These are phyloP conservation scores for Lagopus muta DNA, from an alignment of 2,113 vertebrate genomes.

Conservation along the genomic window DNA sequence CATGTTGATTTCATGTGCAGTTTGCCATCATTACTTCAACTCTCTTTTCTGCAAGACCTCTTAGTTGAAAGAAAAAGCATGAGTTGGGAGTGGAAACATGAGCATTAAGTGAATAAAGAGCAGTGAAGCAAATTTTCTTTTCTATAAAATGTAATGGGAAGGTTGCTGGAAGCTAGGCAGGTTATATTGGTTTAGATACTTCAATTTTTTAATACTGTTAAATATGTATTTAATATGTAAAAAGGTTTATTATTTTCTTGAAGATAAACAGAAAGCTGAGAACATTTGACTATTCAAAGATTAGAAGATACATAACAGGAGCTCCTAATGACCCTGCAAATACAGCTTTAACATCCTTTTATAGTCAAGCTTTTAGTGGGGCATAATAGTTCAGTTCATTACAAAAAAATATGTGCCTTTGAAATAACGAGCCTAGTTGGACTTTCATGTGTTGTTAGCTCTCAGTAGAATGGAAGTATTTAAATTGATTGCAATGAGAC, in stretches of 20 bases:
- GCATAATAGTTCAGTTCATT: constrained; percentile 30
- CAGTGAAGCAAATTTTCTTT: not conserved
- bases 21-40: not conserved
- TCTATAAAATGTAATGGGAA: not conserved
- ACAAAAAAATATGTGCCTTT: constrained; percentile 30
- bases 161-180: not conserved
- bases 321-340: not conserved
- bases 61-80: not conserved
- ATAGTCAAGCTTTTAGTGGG: not conserved
- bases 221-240: not conserved
- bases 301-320: not conserved
- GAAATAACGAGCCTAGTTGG: constrained; percentile 25
- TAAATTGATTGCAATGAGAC: constrained; percentile 63
- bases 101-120: not conserved
- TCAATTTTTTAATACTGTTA: not conserved
- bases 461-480: constrained; percentile 57
- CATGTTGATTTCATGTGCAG: not conserved
- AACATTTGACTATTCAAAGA: not conserved
- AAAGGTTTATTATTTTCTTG: not conserved
- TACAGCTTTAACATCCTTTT: constrained; percentile 3
- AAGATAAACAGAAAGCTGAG: not conserved
- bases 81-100: not conserved
- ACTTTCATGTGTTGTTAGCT: constrained; percentile 66
- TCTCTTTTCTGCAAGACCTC: not conserved
- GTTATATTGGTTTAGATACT: not conserved